Base-by-base conservation (phyloP, 2,113 vertebrate genomes). In the Scopus umbretta region DNA sequence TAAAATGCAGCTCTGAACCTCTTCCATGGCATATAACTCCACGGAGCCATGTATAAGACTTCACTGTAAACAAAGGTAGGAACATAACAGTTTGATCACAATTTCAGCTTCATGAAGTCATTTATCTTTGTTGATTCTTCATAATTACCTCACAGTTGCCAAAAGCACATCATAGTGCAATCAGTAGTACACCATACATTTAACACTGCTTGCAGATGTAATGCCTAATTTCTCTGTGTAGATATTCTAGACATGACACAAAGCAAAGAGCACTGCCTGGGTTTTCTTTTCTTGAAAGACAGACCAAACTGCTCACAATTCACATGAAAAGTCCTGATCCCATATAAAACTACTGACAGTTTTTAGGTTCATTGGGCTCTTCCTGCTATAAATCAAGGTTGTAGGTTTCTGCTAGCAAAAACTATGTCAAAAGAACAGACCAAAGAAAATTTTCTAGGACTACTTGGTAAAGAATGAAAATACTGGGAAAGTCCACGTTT, bases 301-400 rank as follows among this genome's bases (percentile, higher is more conserved):
- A 58, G 38, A 22, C 22, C 11, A 7, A 73, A 1, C 34, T 16
- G 40, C 53, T 53, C 80, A 5, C 55, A 2, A 0, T 9, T 9
- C 34, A 12, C 2, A 40, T 1, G 32, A 25, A 6, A 38, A 38
- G 3, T 7, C 61, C 53, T 9, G 30, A 29, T 18, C 32, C 53
- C 32, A 4, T 0, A 16, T 2, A 21, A 26, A 67, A 19, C 19
- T 2, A 4, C 7, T 1, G 11, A 0, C 53, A 8, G 26, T 1
- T 42, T 14, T 62, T 5, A 53, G 13, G 16, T 4, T 59, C 38
- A 0, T 5, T 11, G 50, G 27, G 27, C 42, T 91, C 49, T 18
- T 55, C 56, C 23, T 27, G 22, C 58, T 29, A 1, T 4, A 42
- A 47, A 32, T 10, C n/a, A 61, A 52, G 68, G 22, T 6, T 40